A percentile compares a stretch with the other conserved stretches of the same genome.
Evolutionary conservation across 2,113 vertebrate species (phyloP).

Genomic region (Perognathus longimembris): DNA sequence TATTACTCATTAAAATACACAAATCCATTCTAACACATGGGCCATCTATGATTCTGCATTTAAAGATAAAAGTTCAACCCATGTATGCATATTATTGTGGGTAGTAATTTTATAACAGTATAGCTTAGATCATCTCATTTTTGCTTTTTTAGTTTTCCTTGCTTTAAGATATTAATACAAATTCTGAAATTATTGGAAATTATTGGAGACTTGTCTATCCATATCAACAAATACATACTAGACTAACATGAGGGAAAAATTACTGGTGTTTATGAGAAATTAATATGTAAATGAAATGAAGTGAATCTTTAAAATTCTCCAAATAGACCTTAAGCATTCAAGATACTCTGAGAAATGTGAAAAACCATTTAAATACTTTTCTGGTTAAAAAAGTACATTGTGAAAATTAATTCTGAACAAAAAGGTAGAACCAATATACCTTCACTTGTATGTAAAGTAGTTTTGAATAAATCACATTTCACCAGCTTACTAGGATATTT

Average conservation of each 20-base stretch:
- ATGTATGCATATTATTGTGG: slow-evolving; percentile 12
- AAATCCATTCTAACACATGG: neutral
- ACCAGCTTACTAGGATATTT: neutral
- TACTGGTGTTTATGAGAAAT: slow-evolving; percentile 31
- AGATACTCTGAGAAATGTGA: slow-evolving; percentile 12
- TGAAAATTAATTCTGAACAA: slow-evolving; percentile 7
- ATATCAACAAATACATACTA: slow-evolving; percentile 29
- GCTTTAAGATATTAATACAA: slow-evolving; percentile 17
- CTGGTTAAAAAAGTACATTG: neutral
- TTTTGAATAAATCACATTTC: slow-evolving; percentile 23
- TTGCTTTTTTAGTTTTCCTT: neutral
- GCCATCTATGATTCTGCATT: slow-evolving; percentile 13
- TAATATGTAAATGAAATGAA: slow-evolving; percentile 24
- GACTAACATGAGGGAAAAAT: slow-evolving; percentile 3
- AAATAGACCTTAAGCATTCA: neutral
- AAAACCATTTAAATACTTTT: slow-evolving; percentile 23
- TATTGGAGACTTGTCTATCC: neutral
- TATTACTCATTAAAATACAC: slow-evolving; percentile 1
- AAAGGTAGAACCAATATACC: neutral
- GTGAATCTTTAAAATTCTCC: neutral
- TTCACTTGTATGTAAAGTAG: slow-evolving; percentile 4
- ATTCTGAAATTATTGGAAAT: neutral
- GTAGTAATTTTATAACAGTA: neutral
- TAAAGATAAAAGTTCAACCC: slow-evolving; percentile 21
- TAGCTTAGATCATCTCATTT: neutral